phyloP scores from a whole-genome alignment of 2,797 vertebrate species.

The Eidolon dupreanum region DNA sequence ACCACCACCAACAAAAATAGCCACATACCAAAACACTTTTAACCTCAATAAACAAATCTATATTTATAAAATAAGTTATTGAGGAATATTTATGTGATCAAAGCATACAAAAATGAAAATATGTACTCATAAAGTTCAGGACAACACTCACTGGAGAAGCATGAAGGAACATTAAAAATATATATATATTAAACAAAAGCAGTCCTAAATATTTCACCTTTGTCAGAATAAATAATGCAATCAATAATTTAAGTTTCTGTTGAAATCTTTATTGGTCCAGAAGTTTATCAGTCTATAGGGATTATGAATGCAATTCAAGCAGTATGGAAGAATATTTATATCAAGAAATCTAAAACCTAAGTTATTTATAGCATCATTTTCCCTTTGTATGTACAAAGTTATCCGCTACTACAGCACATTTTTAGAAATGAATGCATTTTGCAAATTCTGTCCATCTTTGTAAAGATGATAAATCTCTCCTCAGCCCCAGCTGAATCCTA shows the following conservation, averaged over 20 bases:
- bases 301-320: not conserved
- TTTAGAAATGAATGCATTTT: not conserved
- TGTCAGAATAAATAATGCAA: not conserved
- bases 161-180: not conserved
- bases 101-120: not conserved
- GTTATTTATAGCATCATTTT: not conserved
- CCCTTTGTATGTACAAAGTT: not conserved
- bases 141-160: not conserved
- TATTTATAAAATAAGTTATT: not conserved
- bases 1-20: not conserved
- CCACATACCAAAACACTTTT: not conserved
- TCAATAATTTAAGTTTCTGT: not conserved
- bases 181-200: not conserved
- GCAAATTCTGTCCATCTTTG: not conserved
- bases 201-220: not conserved
- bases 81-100: not conserved
- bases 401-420: not conserved
- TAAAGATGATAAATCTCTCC: not conserved
- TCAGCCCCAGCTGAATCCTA: not conserved
- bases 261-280: not conserved
- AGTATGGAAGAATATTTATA: not conserved
- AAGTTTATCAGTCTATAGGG: not conserved
- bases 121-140: not conserved
- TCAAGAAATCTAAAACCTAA: not conserved
- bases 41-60: not conserved